Conservation (phyloP, 1,140 invertebrate genomes). For the Caenorhabditis remanei region DNA sequence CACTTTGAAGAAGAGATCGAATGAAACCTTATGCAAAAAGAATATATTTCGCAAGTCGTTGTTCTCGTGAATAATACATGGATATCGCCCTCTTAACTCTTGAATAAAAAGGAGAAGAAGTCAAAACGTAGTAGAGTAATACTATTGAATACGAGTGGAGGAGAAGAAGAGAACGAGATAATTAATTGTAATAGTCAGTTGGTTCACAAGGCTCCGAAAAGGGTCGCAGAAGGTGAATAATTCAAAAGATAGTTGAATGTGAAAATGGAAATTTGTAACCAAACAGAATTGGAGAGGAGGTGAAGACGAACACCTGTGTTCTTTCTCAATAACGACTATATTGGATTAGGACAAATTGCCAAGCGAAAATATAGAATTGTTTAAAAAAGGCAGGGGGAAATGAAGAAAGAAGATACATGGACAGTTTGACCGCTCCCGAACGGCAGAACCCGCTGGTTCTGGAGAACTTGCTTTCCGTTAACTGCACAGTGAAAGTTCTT, state of each 20-base stretch:
- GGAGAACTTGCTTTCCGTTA: no score
- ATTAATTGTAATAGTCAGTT: conserved; percentile 12
- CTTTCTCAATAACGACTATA: neutral
- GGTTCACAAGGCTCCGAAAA: neutral
- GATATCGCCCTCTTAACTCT: neutral
- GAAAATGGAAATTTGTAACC: neutral
- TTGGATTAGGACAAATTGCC: neutral
- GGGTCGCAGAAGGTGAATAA: neutral
- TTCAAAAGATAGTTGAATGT: neutral
- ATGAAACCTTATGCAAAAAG: conserved; percentile 1
- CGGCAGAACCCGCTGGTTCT: no score
- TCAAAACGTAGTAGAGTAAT: neutral
- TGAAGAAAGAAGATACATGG: no score
- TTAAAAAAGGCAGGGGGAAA: no score
- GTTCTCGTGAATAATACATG: neutral
- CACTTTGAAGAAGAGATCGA: neutral
- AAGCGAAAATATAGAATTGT: neutral
- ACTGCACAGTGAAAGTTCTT: no score
- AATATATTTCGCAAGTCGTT: neutral
- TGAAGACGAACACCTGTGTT: neutral
- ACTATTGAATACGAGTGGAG: neutral
- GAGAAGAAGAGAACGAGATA: neutral
- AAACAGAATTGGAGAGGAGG: neutral
- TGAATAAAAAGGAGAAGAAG: neutral
- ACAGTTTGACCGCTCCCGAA: no score